phyloP scores from a whole-genome alignment of 2,113 vertebrate genomes.

The Gallinago jamesoni region DNA sequence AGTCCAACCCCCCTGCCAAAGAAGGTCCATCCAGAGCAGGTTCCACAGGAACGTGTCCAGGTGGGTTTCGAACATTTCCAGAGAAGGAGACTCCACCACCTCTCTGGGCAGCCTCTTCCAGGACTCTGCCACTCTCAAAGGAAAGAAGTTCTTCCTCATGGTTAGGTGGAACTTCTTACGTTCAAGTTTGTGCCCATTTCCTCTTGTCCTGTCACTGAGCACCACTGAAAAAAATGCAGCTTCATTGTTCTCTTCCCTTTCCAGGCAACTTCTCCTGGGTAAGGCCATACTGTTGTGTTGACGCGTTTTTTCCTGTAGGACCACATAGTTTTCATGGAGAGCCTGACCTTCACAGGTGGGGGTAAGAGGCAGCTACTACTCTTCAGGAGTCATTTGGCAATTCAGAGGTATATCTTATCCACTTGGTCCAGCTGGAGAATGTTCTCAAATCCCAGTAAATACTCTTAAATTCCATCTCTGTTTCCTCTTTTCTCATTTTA shows the following conservation, averaged over 20 bases:
- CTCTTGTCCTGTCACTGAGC: too few relatives aligned
- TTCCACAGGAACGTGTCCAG: too few relatives aligned
- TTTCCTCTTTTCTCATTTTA: neutral
- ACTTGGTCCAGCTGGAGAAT: neutral
- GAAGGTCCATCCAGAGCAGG: too few relatives aligned
- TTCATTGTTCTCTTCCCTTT: neutral
- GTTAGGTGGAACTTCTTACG: too few relatives aligned
- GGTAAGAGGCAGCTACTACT: neutral
- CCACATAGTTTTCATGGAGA: neutral
- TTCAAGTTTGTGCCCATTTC: too few relatives aligned
- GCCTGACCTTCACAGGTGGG: neutral
- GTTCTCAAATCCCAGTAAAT: neutral
- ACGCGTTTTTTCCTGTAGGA: neutral
- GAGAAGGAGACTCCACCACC: too few relatives aligned
- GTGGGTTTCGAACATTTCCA: too few relatives aligned
- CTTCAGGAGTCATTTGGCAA: neutral
- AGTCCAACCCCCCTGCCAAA: too few relatives aligned
- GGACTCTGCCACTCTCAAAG: too few relatives aligned
- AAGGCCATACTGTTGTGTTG: rapidly evolving
- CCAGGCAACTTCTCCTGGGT: neutral
- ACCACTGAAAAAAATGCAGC: too few relatives aligned
- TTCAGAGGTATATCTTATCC: neutral
- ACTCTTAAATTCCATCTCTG: neutral
- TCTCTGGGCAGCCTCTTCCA: too few relatives aligned
- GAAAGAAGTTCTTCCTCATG: too few relatives aligned